Evolutionary conservation across 2,113 vertebrate genomes (phyloP), one percentile per base, ranked within the genome.

Genomic region (Clarias batrachus): DNA sequence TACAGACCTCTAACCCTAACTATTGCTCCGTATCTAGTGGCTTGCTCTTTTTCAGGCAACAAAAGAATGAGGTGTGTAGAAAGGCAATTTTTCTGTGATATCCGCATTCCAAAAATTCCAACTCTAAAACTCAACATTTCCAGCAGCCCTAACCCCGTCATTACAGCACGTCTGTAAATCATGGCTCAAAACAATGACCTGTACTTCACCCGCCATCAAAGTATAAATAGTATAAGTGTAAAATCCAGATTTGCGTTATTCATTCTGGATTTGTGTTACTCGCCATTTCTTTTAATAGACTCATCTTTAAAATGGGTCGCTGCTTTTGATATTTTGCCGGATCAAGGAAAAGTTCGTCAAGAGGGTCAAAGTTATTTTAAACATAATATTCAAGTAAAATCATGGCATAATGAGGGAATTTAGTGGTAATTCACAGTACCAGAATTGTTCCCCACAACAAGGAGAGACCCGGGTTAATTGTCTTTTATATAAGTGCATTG

Each of bases 371-470:
- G 33, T 63, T 25, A n/a, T 62, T 81, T 81, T 48, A 27, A 66
- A 66, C 62, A 5, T 82, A 66, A 65, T 66, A 66, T 82, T 66
- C 52, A 65, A 82, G 79, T 16, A 41, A 81, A 81, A 19, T 76
- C 17, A 62, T 48, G 54, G 57, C 56, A 84, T 37, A 48, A 76
- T 76, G 57, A 59, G 30, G 60, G 21, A 16, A 14, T 84, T 84
- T 19, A 27, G 57, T 84, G 54, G 52, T 60, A 62, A 33, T 83
- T 83, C 65, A 57, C 48, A 37, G 52, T 25, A 23, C 65, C 27
- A 57, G 25, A 71, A 71, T 70, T 37, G 77, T 17, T 79, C 77
- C 79, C 83, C 68, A 60, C 83, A 74, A 56, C 79, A 81, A 81
- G 17, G 60, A 62, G 80, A 81, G 48, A 21, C 80, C 80, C 4